A percentile compares a stretch with the other conserved stretches of the same genome.
Evolutionary conservation across 1,140 invertebrate genomes (phyloP).

Genomic region (Pseudomyrmex concolor): DNA sequence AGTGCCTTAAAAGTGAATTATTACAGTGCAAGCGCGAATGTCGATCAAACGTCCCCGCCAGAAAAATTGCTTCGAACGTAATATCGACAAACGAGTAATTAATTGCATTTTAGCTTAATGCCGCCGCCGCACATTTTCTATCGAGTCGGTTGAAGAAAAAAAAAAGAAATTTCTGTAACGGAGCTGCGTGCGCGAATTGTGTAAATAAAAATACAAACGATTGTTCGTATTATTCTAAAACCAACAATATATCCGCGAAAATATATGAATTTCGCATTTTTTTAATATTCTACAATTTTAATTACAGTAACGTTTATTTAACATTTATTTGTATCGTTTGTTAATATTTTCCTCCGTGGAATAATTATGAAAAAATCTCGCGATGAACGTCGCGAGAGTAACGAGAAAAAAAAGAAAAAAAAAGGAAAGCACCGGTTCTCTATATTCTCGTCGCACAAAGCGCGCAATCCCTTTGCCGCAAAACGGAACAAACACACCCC

Average conservation of each 20-base stretch:
- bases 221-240: no score
- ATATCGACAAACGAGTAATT: constrained; percentile 52
- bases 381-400: no score
- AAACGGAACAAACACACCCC: constrained; percentile 14
- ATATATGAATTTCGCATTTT: no score
- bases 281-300: no score
- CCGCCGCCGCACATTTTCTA: background rate
- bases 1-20: constrained; percentile 44
- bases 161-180: background rate
- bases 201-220: no score
- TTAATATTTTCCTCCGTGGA: no score
- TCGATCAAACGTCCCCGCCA: constrained; percentile 32
- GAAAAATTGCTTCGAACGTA: constrained; percentile 31
- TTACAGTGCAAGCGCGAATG: background rate
- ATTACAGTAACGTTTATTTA: no score
- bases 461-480: background rate
- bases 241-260: no score
- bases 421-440: background rate
- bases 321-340: no score
- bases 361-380: no score
- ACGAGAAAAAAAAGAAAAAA: background rate
- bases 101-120: constrained; percentile 8
- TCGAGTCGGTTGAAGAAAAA: background rate
- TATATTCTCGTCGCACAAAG: background rate
- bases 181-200: no score